Evolutionary conservation across 92 coral and sea anemone species (phyloP).

Genomic region (Bergia sp.): DNA sequence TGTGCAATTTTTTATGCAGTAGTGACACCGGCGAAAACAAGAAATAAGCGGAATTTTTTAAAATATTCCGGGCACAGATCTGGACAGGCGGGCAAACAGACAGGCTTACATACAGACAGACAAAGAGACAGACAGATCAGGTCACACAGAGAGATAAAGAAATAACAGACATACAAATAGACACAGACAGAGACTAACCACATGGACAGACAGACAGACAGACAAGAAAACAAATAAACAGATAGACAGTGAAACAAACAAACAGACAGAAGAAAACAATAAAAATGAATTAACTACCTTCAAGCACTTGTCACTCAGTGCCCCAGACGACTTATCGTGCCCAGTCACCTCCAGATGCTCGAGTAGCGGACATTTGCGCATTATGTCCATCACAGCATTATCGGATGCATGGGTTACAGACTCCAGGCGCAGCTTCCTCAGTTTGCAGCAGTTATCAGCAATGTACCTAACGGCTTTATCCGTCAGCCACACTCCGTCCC

Average conservation of each 20-base stretch:
- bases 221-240: neutral
- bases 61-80: too few species aligned
- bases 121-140: too few species aligned
- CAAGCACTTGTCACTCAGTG: slow-evolving; percentile 76
- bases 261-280: neutral
- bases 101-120: neutral
- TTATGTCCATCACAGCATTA: slow-evolving; percentile 72
- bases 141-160: too few species aligned
- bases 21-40: too few species aligned
- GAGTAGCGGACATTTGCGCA: slow-evolving; percentile 75
- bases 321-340: slow-evolving; percentile 85
- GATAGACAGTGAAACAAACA: neutral
- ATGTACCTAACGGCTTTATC: slow-evolving; percentile 80
- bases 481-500: slow-evolving; percentile 82
- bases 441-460: slow-evolving; percentile 83
- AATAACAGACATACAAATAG: too few species aligned
- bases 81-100: neutral
- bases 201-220: neutral
- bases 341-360: slow-evolving; percentile 95
- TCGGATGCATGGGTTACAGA: slow-evolving; percentile 84
- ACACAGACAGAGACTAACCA: too few species aligned
- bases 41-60: too few species aligned
- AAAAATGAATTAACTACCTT: slow-evolving; percentile 35
- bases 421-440: slow-evolving; percentile 91
- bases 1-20: too few species aligned